Percentiles rank a stretch among this genome's conserved stretches.
These are phyloP conservation scores for Chromobotia macracanthus DNA, from an alignment of 2,797 vertebrate species.

Conservation along the genomic window DNA sequence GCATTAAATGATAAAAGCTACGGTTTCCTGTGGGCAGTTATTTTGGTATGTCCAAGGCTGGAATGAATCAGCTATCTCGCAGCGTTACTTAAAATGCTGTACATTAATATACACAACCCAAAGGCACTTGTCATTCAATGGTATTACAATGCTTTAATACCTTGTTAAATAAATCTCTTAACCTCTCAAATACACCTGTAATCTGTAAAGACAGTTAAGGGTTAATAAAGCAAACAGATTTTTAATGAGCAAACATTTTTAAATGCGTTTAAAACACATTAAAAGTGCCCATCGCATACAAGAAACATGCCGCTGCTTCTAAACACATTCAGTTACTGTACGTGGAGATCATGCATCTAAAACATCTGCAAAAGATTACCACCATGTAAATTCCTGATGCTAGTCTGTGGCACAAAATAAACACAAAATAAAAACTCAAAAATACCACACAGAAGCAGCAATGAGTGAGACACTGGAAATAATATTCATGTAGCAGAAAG, in stretches of 20 bases:
- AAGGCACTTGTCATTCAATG: conserved; percentile 52
- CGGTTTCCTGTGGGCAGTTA: no score
- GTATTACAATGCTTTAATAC: conserved; percentile 57
- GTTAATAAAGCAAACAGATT: conserved; percentile 18
- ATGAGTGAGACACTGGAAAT: not conserved
- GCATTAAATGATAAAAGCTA: conserved; percentile 9
- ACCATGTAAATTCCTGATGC: no score
- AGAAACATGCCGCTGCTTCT: no score
- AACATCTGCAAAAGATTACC: no score
- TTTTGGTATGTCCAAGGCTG: no score
- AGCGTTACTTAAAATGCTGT: no score
- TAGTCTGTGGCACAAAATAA: no score
- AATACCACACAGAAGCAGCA: no score
- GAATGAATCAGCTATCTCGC: no score
- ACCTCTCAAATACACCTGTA: conserved; percentile 63
- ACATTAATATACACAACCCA: not conserved
- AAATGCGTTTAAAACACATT: no score
- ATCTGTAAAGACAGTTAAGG: conserved; percentile 58
- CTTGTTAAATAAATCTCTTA: conserved; percentile 61
- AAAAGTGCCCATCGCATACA: not conserved
- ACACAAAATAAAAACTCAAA: not conserved
- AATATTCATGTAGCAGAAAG: not conserved
- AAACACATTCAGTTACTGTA: no score
- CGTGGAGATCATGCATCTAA: not conserved
- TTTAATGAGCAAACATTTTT: no score